phyloP scores from a whole-genome alignment of 2,113 vertebrate genomes.

The Oostethus manadensis region DNA sequence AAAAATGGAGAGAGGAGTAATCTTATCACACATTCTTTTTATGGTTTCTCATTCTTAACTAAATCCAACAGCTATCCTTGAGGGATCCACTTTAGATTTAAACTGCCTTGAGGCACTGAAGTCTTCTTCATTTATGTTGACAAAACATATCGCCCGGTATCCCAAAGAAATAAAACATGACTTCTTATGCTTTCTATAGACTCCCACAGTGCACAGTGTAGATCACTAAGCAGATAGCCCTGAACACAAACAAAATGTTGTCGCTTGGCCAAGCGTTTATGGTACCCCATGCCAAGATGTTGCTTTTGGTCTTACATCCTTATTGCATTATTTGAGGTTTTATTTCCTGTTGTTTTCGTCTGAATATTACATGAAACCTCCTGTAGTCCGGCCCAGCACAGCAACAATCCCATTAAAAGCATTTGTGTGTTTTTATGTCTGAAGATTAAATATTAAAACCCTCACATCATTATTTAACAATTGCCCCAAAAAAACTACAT shows the following conservation, averaged over 20 bases:
- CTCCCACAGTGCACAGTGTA: constrained; percentile 42
- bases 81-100: constrained; percentile 15
- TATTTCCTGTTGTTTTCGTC: constrained; percentile 22
- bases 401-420: constrained; percentile 62
- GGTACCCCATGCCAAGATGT: constrained; percentile 35
- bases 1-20: constrained; percentile 1
- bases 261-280: constrained; percentile 38
- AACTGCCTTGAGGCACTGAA: constrained; percentile 25
- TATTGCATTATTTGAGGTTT: constrained; percentile 33
- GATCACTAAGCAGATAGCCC: constrained; percentile 13
- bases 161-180: constrained; percentile 27
- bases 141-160: constrained; percentile 7
- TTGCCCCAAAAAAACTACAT: constrained; percentile 35
- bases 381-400: constrained; percentile 39
- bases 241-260: constrained; percentile 27
- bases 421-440: constrained; percentile 64
- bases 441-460: constrained; percentile 56
- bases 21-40: background rate
- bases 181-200: constrained; percentile 20
- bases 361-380: constrained; percentile 57
- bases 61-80: background rate
- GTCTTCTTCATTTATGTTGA: constrained; percentile 48
- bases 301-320: constrained; percentile 33
- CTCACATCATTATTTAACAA: constrained; percentile 56
- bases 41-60: background rate